Percentiles rank a stretch among this genome's conserved stretches.
Conservation (phyloP, 2,888 invertebrate species). For the Phalera bucephala region DNA sequence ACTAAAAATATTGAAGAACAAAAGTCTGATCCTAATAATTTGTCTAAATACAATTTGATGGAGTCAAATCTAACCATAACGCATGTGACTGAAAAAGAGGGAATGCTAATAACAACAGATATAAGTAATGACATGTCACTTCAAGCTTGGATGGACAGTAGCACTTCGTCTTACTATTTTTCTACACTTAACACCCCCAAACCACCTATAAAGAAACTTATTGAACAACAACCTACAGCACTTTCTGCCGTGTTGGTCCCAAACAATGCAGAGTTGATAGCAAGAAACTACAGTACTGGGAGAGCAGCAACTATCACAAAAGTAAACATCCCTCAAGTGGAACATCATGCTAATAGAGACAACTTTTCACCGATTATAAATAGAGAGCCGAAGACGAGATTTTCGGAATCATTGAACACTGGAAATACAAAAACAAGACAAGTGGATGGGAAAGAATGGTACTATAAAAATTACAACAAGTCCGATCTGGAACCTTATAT, state of each 20-base stretch:
- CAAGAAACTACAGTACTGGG: slow-evolving; percentile 49
- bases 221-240: slow-evolving; percentile 72
- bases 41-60: slow-evolving; percentile 71
- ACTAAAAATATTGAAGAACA: slow-evolving; percentile 73
- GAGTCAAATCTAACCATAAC: slow-evolving; percentile 72
- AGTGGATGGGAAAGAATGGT: slow-evolving; percentile 89
- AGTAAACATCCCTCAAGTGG: slow-evolving; percentile 66
- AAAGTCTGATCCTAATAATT: slow-evolving; percentile 59
- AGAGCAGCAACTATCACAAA: slow-evolving; percentile 73
- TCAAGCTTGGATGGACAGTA: slow-evolving; percentile 70
- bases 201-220: slow-evolving; percentile 56
- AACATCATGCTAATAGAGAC: slow-evolving; percentile 55
- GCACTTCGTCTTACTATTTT: slow-evolving; percentile 51
- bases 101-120: slow-evolving; percentile 70
- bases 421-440: slow-evolving; percentile 70
- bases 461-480: slow-evolving; percentile 92
- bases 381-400: slow-evolving; percentile 70
- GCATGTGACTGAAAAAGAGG: slow-evolving; percentile 73
- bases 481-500: slow-evolving; percentile 76
- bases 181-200: slow-evolving; percentile 50
- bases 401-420: slow-evolving; percentile 58
- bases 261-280: slow-evolving; percentile 64
- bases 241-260: slow-evolving; percentile 85
- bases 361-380: slow-evolving; percentile 65
- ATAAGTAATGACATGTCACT: slow-evolving; percentile 69